Base-by-base conservation (phyloP, 2,113 vertebrate species). In the Pluvialis apricaria region DNA sequence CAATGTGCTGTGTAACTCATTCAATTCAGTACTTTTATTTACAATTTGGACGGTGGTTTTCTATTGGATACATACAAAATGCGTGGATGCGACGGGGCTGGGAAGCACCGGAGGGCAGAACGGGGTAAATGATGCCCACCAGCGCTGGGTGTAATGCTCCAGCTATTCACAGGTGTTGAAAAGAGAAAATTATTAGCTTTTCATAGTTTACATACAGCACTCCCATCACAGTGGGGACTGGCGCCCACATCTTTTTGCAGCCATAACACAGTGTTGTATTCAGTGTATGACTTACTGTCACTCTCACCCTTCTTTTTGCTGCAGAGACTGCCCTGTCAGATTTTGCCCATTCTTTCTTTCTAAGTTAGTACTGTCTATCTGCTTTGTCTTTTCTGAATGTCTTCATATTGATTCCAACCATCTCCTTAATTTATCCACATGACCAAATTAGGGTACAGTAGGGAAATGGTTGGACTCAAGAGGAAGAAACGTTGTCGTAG, bases 171-270 rank as follows among this genome's bases (percentile, higher is more conserved):
- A 82, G 72, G 64, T 89, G 89, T 87, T 68, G 69, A 89, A 88
- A 92, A 92, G 82, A 86, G 68, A 86, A 89, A 86, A 96, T 76
- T 57, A 79, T 60, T 82, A 34, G 70, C 82, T 94, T 94, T 82
- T 82, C 24, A 24, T 34, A 52, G 57, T 69, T 91, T 69, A 73
- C 0, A 0, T 40, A 7, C 44, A 80, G 25, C 40, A 10, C 61
- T 88, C 34, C 36, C 47, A 22, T 72, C 69, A 57, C 8, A 2
- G 57, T 44, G 32, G 31, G 38, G 19, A 88, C 55, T 55, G 40
- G 29, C 0, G 1, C 40, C 44, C 49, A 57, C 0, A 0, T 52
- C 44, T 52, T 68, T 75, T 36, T 91, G 72, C 60, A 94, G 0
- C 34, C 7, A 2, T 44, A 76, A 68, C 57, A 64, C 15, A 6